Evolutionary conservation across 2,113 vertebrate species (phyloP), one percentile per base, ranked within the genome.

Genomic region (Siphamia tubifer): DNA sequence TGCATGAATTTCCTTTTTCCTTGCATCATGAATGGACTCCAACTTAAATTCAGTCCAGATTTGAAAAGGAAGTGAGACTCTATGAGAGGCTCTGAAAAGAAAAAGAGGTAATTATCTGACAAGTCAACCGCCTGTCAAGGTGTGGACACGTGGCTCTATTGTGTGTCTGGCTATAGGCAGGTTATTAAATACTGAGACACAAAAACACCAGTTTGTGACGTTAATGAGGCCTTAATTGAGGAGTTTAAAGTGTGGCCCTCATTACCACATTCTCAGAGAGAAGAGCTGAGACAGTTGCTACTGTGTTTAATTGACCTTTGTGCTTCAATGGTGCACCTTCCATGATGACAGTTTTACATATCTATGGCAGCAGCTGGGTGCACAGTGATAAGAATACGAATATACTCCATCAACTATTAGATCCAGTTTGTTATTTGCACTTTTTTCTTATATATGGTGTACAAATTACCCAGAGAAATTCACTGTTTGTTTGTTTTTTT

Each of bases 221-320:
- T 83, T 89, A 90, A 88, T 76, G 25, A 88, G 73, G 67, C 64
- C 72, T 90, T 91, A 90, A 92, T 92, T 87, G 89, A 89, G 82
- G 40, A 42, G 61, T 77, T 92, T 90, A 86, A 92, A 85, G 81
- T 77, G 49, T 71, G 81, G 68, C 45, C 75, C 89, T 89, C 85
- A 91, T 94, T 91, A 94, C 63, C 84, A 86, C 90, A 93, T 94
- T 94, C 91, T 91, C 89, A 49, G 61, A 63, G 44, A 88, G 72
- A 82, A 90, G 91, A 93, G 87, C 64, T 68, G 38, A 77, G 31
- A 53, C 73, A 70, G 93, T 94, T 94, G 92, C 93, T 90, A 94
- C 67, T 86, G 77, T 30, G 78, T 87, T 80, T 87, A 89, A 90
- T 87, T 91, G 84, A 83, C 79, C 81, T 85, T 84, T 74, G 17